A percentile compares a stretch with the other conserved stretches of the same genome.
Evolutionary conservation across 1,140 invertebrate genomes (phyloP).

Genomic region (Lethrus apterus): DNA sequence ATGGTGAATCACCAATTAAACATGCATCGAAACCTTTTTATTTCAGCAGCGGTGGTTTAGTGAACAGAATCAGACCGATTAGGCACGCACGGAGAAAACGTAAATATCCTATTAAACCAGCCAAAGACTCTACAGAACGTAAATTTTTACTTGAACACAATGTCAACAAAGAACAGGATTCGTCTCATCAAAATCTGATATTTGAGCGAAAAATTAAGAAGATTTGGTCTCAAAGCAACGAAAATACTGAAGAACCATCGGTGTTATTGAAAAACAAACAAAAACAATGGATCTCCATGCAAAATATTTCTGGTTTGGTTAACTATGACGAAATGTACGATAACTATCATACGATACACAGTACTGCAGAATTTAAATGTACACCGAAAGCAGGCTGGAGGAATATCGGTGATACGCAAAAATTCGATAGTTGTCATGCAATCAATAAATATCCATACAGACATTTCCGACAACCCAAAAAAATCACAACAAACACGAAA

Average conservation of each 20-base stretch:
- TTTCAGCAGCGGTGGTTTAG: too few relatives aligned
- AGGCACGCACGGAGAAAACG: too few relatives aligned
- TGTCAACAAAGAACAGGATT: too few relatives aligned
- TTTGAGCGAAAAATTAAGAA: too few relatives aligned
- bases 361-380: too few relatives aligned
- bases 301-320: slow-evolving; percentile 24
- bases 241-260: slow-evolving; percentile 8
- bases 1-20: neutral
- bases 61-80: too few relatives aligned
- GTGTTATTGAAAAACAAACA: slow-evolving; percentile 23
- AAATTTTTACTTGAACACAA: too few relatives aligned
- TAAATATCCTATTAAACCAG: too few relatives aligned
- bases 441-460: neutral
- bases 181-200: too few relatives aligned
- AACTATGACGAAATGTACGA: slow-evolving; percentile 12
- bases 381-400: neutral
- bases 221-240: neutral
- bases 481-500: too few relatives aligned
- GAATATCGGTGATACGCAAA: neutral
- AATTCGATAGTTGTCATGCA: neutral
- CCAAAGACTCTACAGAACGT: too few relatives aligned
- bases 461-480: neutral
- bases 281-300: slow-evolving; percentile 32
- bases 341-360: slow-evolving; percentile 36
- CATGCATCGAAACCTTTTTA: too few relatives aligned